Base-by-base conservation (phyloP, 2,888 invertebrate species). In the Panorpa germanica region DNA sequence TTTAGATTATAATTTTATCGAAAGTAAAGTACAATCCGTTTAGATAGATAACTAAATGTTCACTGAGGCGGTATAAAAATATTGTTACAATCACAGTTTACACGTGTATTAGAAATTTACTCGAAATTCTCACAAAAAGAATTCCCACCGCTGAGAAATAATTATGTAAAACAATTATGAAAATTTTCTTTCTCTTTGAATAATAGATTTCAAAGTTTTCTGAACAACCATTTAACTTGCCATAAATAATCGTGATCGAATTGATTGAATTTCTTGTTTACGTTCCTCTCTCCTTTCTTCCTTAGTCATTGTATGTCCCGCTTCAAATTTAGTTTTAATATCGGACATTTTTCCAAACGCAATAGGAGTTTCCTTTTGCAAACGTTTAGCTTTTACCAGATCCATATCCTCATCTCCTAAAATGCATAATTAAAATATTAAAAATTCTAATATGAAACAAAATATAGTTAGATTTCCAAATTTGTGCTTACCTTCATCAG, bases 181-280 rank as follows among this genome's bases (percentile, higher is more conserved):
- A n/a, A n/a, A n/a, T n/a, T n/a, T n/a, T n/a, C n/a, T n/a, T n/a
- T n/a, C n/a, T n/a, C n/a, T n/a, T n/a, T n/a, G n/a, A n/a, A n/a
- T n/a, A n/a, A n/a, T n/a, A n/a, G n/a, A n/a, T n/a, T n/a, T n/a
- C n/a, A n/a, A n/a, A n/a, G n/a, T n/a, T n/a, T n/a, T n/a, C n/a
- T n/a, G n/a, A n/a, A n/a, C n/a, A n/a, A n/a, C n/a, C n/a, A n/a
- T n/a, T 24, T 7, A 20, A 39, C 41, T 42, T 50, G 76, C 76
- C 78, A 81, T 69, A 46, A 83, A 86, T 13, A 88, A 58, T 27
- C 81, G 60, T 43, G 80, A 82, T 32, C 88, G 66, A 41, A 88
- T 81, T 40, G 73, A 77, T 51, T 82, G 80, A 40, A 86, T 75
- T 55, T 90, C 88, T 46, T 83, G 83, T 46, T 86, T 86, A 26